A percentile compares a stretch with the other conserved stretches of the same genome.
These are phyloP conservation scores for Zaprionus lineosus DNA, from an alignment of 2,888 invertebrate species.

Conservation along the genomic window DNA sequence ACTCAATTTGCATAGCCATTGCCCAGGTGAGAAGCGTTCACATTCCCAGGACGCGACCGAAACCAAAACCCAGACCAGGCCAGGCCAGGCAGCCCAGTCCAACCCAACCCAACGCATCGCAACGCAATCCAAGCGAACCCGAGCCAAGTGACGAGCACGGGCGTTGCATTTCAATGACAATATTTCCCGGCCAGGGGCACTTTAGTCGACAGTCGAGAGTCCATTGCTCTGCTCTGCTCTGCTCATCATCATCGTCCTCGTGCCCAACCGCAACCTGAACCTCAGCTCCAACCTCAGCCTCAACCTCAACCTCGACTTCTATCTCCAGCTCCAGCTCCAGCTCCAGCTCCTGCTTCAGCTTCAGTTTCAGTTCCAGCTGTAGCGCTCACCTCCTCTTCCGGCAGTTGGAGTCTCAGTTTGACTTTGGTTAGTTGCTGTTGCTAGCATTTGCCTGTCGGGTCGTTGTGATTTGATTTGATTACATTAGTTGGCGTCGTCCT, in stretches of 20 bases:
- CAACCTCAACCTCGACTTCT: too few species aligned
- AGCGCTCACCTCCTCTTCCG: too few species aligned
- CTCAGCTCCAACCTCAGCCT: neutral
- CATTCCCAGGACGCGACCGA: constrained; percentile 48
- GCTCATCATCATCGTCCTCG: neutral
- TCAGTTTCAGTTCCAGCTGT: too few species aligned
- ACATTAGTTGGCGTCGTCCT: constrained; percentile 62
- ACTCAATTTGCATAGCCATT: constrained; percentile 64
- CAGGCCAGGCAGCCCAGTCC: too few species aligned
- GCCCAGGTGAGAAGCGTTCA: constrained; percentile 36
- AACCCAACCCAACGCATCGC: too few species aligned
- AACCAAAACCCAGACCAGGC: too few species aligned
- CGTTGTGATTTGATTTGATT: constrained; percentile 74
- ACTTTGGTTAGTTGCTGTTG: constrained; percentile 51
- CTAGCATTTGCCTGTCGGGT: constrained; percentile 45
- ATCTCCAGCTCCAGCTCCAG: too few species aligned
- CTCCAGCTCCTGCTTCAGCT: too few species aligned
- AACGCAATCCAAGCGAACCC: too few species aligned
- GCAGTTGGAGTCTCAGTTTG: constrained; percentile 35
- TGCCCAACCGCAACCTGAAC: neutral
- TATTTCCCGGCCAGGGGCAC: constrained; percentile 39
- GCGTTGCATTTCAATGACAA: constrained; percentile 73
- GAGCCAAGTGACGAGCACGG: constrained; percentile 30
- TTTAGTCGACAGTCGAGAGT: constrained; percentile 20
- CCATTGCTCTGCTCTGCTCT: constrained; percentile 48